phyloP scores from a whole-genome alignment of 2,113 vertebrate genomes.

The Alouatta palliata region DNA sequence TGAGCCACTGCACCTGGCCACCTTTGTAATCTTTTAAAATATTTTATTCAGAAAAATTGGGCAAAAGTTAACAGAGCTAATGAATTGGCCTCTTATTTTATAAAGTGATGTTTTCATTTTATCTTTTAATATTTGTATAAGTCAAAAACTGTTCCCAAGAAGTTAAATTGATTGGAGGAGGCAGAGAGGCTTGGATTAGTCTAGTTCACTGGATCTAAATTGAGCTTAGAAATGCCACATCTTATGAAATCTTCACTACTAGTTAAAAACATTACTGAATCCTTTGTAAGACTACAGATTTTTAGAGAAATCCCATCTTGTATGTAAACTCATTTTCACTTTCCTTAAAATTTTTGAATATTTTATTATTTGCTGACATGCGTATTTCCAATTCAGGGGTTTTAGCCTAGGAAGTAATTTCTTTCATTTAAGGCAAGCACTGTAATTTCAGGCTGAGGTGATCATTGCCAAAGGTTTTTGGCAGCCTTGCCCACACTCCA shows the following conservation, averaged over 20 bases:
- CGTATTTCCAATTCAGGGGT: slow-evolving; percentile 17
- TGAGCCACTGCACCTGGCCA: neutral
- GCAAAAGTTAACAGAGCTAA: slow-evolving; percentile 3
- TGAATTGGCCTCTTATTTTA: slow-evolving; percentile 29
- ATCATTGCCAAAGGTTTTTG: neutral
- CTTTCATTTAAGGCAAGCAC: slow-evolving; percentile 21
- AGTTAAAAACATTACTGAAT: slow-evolving; percentile 19
- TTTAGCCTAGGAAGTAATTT: slow-evolving; percentile 33
- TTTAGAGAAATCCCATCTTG: neutral
- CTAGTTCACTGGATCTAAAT: slow-evolving; percentile 36
- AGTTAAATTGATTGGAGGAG: neutral
- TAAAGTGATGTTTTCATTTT: slow-evolving; percentile 45
- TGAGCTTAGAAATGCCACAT: neutral
- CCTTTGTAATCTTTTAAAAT: slow-evolving; percentile 4
- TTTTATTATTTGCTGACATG: slow-evolving; percentile 2
- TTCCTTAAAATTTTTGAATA: slow-evolving; percentile 32
- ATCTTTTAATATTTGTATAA: slow-evolving; percentile 26
- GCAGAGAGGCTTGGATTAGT: neutral
- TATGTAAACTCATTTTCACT: slow-evolving; percentile 39
- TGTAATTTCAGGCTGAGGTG: neutral
- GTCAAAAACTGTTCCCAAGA: neutral
- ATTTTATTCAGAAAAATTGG: slow-evolving; percentile 12
- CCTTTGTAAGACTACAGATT: neutral
- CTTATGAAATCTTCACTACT: neutral
- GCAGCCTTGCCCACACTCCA: neutral